Evolutionary conservation across 2,797 vertebrate genomes (phyloP).

Genomic region (Tenualosa ilisha): DNA sequence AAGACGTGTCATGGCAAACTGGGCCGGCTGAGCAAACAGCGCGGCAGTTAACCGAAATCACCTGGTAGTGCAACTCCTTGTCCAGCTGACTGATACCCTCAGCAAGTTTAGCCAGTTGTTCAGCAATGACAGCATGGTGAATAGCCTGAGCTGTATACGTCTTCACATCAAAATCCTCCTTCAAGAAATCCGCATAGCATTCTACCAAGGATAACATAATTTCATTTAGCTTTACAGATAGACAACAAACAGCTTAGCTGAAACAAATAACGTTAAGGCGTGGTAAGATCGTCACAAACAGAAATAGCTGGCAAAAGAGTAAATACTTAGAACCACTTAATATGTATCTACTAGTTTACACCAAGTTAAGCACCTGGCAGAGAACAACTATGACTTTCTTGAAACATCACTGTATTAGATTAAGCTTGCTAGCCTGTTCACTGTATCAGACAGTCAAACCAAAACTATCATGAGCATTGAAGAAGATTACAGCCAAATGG

Average conservation of each 20-base stretch:
- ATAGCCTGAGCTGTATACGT: constrained; percentile 92
- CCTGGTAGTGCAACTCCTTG: constrained; percentile 94
- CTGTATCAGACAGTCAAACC: background rate
- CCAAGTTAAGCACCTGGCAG: background rate
- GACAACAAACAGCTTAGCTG: background rate
- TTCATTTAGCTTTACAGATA: background rate
- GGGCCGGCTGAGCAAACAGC: background rate
- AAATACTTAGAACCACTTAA: too few species aligned
- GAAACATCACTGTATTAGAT: background rate
- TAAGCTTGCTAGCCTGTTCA: background rate
- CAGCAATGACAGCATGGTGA: constrained; percentile 91
- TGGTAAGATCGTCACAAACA: background rate
- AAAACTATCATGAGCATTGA: background rate
- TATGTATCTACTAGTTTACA: background rate
- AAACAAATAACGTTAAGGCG: background rate
- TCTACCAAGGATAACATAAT: constrained; percentile 65
- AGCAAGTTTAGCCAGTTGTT: constrained; percentile 91
- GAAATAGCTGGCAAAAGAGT: background rate
- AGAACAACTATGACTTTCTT: background rate
- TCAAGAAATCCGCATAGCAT: constrained; percentile 87
- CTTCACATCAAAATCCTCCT: constrained; percentile 91
- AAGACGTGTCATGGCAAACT: background rate
- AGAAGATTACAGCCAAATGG: background rate
- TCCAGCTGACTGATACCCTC: constrained; percentile 97
- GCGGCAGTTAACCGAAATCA: constrained; percentile 55